These are phyloP conservation scores for Harpalus rubripes DNA, from an alignment of 2,888 invertebrate genomes.

Conservation along the genomic window DNA sequence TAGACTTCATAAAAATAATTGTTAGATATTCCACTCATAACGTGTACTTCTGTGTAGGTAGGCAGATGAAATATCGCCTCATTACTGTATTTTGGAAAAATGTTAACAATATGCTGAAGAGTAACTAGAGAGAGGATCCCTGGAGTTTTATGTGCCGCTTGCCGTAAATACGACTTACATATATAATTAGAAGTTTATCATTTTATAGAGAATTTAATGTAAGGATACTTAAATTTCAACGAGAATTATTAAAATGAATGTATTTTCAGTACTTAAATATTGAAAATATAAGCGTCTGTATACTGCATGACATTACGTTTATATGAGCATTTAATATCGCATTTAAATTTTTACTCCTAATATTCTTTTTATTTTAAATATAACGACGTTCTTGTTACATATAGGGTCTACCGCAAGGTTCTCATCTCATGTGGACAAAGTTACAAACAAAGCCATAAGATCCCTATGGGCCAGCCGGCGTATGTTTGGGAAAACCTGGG, in stretches of 20 bases:
- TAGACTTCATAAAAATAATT: slow-evolving; percentile 54
- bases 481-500: no score
- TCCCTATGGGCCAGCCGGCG: no score
- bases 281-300: neutral
- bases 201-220: slow-evolving; percentile 17
- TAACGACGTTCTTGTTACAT: neutral
- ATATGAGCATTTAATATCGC: no score
- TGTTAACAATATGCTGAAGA: neutral
- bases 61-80: slow-evolving; percentile 19
- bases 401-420: no score
- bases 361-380: neutral
- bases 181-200: slow-evolving; percentile 30
- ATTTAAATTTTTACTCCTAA: neutral
- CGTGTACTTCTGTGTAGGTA: slow-evolving; percentile 38
- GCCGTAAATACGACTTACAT: neutral
- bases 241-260: slow-evolving; percentile 6
- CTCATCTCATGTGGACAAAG: no score
- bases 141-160: neutral
- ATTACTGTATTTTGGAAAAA: slow-evolving; percentile 30
- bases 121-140: neutral
- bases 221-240: neutral
- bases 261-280: neutral
- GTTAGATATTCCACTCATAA: slow-evolving; percentile 25
- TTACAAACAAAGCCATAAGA: no score
- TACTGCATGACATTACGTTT: neutral